Conservation (phyloP, 2,888 invertebrate genomes). For the Caenorhabditis zanzibari region DNA sequence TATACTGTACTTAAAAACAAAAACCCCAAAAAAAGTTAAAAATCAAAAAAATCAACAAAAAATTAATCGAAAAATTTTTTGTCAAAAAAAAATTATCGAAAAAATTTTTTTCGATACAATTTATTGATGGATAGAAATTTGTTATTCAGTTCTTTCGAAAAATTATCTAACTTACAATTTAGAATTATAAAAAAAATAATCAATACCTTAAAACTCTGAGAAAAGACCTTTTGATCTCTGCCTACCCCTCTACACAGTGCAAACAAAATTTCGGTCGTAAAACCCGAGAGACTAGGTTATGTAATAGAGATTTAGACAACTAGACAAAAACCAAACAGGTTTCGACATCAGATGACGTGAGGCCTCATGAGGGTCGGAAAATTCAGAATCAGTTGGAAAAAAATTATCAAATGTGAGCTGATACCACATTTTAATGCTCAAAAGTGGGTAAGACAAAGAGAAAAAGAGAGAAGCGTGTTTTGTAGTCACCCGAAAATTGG, state of each 20-base stretch:
- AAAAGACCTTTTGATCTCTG: neutral
- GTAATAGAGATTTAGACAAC: neutral
- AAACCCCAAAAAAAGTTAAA: too few species aligned
- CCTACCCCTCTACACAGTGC: neutral
- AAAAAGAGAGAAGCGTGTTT: conserved; percentile 8
- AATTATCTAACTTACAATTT: neutral
- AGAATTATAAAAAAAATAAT: neutral
- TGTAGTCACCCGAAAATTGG: conserved; percentile 14
- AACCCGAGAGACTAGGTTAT: neutral
- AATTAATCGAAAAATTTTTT: too few species aligned
- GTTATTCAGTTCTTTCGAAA: too few species aligned
- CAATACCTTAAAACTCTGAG: neutral
- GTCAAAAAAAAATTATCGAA: too few species aligned
- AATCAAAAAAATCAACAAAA: too few species aligned
- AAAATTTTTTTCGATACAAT: too few species aligned
- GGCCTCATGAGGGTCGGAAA: neutral
- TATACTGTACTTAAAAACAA: too few species aligned
- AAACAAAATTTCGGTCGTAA: neutral
- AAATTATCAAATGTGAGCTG: too few species aligned
- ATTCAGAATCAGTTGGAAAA: too few species aligned
- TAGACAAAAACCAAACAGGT: neutral
- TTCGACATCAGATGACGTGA: neutral
- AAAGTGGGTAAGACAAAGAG: too few species aligned
- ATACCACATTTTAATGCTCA: too few species aligned
- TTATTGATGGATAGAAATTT: too few species aligned